Base-by-base conservation (phyloP, 2,888 invertebrate species). In the Lydus trimaculatus region DNA sequence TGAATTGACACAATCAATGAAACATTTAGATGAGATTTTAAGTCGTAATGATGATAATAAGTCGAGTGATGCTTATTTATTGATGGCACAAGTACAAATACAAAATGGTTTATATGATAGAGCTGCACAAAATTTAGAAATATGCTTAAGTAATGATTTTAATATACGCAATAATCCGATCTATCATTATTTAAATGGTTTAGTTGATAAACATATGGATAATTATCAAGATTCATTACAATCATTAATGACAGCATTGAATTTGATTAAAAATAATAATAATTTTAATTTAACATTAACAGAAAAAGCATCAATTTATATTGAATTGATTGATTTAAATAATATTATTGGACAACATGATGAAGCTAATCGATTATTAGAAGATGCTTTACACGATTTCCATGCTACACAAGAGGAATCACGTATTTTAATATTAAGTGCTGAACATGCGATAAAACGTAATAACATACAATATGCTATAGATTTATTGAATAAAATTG, bases 101-200 rank as follows among this genome's bases (percentile, higher is more conserved):
- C 90, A 90, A 67, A 90, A 91, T 79, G 88, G 89, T 48, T 87
- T 89, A 59, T 94, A 89, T 78, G 89, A 92, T 20, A 89, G 92
- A 80, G 98, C 98, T 0, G 89, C 93, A 13, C 95, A 96, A 82
- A 92, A 92, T 65, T 86, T 99, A 59, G 98, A 98, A 85, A 90
- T 94, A 73, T 96, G 95, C 66, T 86, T 98, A 15, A 97, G 97
- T 80, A 94, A 94, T 80, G 95, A 98, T 84, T 98, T 99, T 82
- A 92, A 94, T 85, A 92, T 98, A 0, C 87, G 97, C 73, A 97
- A 98, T 70, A 93, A 94, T 84, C 95, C 97, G 0, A 87, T 96
- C 82, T 99, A 96, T 82, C 95, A 97, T 85, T 89, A 97, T 71
- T 89, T 97, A 0, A 90, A 91, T 74, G 97, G 97, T 0, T 88